Base-by-base conservation (phyloP, 2,888 invertebrate species). In the Erpobdella octoculata region DNA sequence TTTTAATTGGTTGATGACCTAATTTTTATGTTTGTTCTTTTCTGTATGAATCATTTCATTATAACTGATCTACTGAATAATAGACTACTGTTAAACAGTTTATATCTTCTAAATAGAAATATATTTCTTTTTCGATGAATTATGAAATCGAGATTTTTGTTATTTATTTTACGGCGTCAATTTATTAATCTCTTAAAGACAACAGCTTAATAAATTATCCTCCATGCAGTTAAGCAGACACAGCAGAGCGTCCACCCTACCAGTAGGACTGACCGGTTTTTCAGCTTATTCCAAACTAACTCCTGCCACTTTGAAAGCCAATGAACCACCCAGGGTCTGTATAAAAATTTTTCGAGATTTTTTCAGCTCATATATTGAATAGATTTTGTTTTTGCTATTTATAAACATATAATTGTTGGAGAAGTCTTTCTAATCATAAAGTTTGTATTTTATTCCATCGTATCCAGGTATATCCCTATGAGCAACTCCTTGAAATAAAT, bases 401-500 rank as follows among this genome's bases (percentile, higher is more conserved):
- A n/a, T n/a, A n/a, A n/a, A n/a, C n/a, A n/a, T n/a, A n/a, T n/a
- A n/a, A n/a, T n/a, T n/a, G n/a, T n/a, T n/a, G n/a, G n/a, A n/a
- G n/a, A n/a, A n/a, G n/a, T n/a, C n/a, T n/a, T n/a, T n/a, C n/a
- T n/a, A n/a, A n/a, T n/a, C n/a, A n/a, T n/a, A n/a, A n/a, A n/a
- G n/a, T n/a, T n/a, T n/a, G n/a, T n/a, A n/a, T n/a, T n/a, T n/a
- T n/a, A n/a, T n/a, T n/a, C n/a, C n/a, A n/a, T n/a, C n/a, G n/a
- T n/a, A 28, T 62, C 5, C 28, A 73, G 73, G 36, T 37, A 18
- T 73, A 73, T 65, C 25, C 73, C 28, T 67, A 59, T 37, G 71
- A 68, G 28, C 59, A 73, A 38, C 46, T 73, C 67, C 35, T 46
- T 35, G 18, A 72, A 46, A 58, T 53, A 31, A 38, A 18, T 25